Evolutionary conservation across 2,113 vertebrate genomes (phyloP).

Genomic region (Cynopterus brachyotis): DNA sequence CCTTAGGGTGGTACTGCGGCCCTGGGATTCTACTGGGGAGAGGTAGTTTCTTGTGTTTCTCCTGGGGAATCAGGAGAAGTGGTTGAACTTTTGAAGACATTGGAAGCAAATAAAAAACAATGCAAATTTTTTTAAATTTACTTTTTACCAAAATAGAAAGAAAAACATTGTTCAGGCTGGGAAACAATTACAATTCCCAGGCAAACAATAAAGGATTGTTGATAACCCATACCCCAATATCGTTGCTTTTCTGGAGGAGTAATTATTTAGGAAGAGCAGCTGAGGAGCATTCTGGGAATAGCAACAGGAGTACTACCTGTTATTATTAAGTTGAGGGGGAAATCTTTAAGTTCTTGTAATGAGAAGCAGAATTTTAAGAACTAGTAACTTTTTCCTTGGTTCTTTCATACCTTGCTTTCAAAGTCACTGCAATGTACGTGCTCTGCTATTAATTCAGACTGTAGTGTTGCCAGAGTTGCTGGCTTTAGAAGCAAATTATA

Average conservation of each 20-base stretch:
- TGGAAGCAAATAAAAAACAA: constrained; percentile 10
- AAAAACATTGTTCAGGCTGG: background rate
- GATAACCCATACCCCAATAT: constrained; percentile 32
- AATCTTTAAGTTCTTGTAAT: background rate
- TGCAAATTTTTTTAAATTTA: background rate
- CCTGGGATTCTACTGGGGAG: background rate
- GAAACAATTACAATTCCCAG: background rate
- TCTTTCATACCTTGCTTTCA: constrained; percentile 58
- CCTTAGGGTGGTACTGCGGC: background rate
- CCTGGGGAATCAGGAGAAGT: background rate
- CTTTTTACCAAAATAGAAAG: background rate
- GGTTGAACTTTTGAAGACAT: background rate
- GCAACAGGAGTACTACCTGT: background rate
- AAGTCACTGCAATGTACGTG: constrained; percentile 18
- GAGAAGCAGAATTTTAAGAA: constrained; percentile 24
- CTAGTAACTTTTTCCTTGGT: background rate
- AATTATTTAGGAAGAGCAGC: background rate
- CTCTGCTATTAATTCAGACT: constrained; percentile 54
- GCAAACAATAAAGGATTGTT: constrained; percentile 50
- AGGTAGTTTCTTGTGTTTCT: background rate
- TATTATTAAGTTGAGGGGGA: background rate
- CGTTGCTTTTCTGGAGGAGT: background rate
- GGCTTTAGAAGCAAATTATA: constrained; percentile 62
- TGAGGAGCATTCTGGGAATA: background rate
- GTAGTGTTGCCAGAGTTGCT: constrained; percentile 29